Conservation (phyloP, 2,888 invertebrate genomes). For the Terebella lapidaria region DNA sequence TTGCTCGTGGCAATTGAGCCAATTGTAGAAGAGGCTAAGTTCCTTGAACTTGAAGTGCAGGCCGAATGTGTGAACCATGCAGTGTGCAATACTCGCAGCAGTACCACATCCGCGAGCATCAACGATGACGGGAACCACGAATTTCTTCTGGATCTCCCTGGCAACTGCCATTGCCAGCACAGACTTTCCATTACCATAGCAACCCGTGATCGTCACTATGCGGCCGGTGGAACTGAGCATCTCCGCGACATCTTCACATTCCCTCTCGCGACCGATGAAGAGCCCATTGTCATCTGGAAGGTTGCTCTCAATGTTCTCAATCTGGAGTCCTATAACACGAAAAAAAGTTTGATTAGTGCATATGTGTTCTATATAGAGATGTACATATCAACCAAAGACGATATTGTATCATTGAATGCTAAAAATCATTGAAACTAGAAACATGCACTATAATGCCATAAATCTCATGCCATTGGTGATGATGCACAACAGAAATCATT, state of each 20-base stretch:
- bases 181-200: constrained; percentile 24
- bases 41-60: constrained; percentile 15
- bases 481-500: too few species aligned
- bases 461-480: too few species aligned
- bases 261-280: constrained; percentile 13
- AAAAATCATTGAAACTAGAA: too few species aligned
- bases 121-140: constrained; percentile 15
- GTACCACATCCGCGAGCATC: constrained; percentile 13
- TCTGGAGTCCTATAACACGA: constrained; percentile 13
- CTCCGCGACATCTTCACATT: constrained; percentile 16
- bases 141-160: constrained; percentile 1
- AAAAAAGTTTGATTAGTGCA: neutral
- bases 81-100: constrained; percentile 4
- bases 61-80: constrained; percentile 12
- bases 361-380: constrained; percentile 1
- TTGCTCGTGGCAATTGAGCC: constrained; percentile 21
- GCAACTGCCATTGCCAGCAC: constrained; percentile 11
- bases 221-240: constrained; percentile 14
- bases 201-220: constrained; percentile 21
- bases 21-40: constrained; percentile 14
- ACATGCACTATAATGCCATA: too few species aligned
- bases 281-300: constrained; percentile 2
- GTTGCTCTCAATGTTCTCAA: constrained; percentile 8
- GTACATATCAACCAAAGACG: neutral
- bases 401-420: too few species aligned